Conservation (phyloP, 2,888 invertebrate species). For the Crocallis elinguaria region DNA sequence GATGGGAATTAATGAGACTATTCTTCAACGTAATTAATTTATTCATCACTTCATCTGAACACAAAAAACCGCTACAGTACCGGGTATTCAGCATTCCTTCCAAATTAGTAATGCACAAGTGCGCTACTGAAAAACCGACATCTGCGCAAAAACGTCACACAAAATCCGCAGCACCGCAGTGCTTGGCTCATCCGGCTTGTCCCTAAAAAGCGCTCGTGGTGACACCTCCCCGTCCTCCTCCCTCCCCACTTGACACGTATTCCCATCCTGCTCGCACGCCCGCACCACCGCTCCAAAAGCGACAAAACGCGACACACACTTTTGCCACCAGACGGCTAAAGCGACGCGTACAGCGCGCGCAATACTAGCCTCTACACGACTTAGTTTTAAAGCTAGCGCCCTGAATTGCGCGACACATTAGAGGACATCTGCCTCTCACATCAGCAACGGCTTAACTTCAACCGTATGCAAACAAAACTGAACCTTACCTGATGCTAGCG, state of each 20-base stretch:
- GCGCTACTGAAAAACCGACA: slow-evolving; percentile 60
- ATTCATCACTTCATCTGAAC: slow-evolving; percentile 18
- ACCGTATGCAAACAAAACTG: slow-evolving; percentile 31
- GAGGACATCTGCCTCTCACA: slow-evolving; percentile 66
- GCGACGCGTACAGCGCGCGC: slow-evolving; percentile 58
- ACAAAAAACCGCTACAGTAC: slow-evolving; percentile 17
- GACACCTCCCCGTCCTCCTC: slow-evolving; percentile 80
- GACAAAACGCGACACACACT: slow-evolving; percentile 78
- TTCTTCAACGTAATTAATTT: slow-evolving; percentile 21
- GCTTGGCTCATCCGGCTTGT: slow-evolving; percentile 71
- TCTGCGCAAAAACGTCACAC: slow-evolving; percentile 71
- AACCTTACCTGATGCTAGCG: slow-evolving; percentile 29
- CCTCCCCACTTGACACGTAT: slow-evolving; percentile 56
- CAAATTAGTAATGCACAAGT: slow-evolving; percentile 47
- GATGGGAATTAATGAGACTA: slow-evolving; percentile 12
- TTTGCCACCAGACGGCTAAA: slow-evolving; percentile 61
- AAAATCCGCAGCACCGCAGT: slow-evolving; percentile 65
- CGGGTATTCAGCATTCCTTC: slow-evolving; percentile 30
- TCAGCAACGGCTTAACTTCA: slow-evolving; percentile 53
- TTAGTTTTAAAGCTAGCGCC: slow-evolving; percentile 69
- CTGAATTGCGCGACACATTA: slow-evolving; percentile 81
- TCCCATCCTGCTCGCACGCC: slow-evolving; percentile 71
- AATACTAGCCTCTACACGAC: slow-evolving; percentile 64
- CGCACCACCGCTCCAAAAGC: slow-evolving; percentile 63
- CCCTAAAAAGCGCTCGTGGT: slow-evolving; percentile 79